Conservation (phyloP, 1,140 invertebrate species). For the Leptinotarsa lineolata region DNA sequence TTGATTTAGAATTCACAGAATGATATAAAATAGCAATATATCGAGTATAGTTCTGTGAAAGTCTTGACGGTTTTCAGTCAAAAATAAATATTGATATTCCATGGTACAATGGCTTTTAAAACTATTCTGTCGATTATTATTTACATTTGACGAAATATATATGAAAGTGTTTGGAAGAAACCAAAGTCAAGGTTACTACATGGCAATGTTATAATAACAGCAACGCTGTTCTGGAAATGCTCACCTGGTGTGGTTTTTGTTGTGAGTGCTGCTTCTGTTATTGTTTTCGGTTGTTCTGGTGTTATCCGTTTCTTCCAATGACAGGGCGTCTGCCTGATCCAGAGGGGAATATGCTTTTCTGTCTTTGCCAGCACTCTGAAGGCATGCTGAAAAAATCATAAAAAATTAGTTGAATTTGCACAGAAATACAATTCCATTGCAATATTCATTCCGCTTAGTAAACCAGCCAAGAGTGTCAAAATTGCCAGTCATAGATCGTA, state of each 20-base stretch:
- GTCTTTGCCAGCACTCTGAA: constrained; percentile 61
- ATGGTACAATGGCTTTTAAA: neutral
- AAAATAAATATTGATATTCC: neutral
- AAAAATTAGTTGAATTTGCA: too few relatives aligned
- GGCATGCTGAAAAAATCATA: constrained; percentile 55
- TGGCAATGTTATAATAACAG: constrained; percentile 3
- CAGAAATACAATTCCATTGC: too few relatives aligned
- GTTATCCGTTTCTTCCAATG: constrained; percentile 45
- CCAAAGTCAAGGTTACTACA: constrained; percentile 17
- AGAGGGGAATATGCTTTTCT: constrained; percentile 60
- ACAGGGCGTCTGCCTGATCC: constrained; percentile 57
- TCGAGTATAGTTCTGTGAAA: too few relatives aligned
- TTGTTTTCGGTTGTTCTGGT: constrained; percentile 49
- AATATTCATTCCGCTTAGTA: too few relatives aligned
- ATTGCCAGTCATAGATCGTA: too few relatives aligned
- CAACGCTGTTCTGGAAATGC: constrained; percentile 9
- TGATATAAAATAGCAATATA: too few relatives aligned
- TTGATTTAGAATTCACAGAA: too few relatives aligned
- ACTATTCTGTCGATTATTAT: neutral
- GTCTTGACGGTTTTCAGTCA: too few relatives aligned
- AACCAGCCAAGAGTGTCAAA: too few relatives aligned
- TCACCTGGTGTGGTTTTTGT: constrained; percentile 45
- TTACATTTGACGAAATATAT: constrained; percentile 8
- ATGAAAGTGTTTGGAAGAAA: neutral
- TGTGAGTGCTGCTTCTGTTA: constrained; percentile 43